Percentiles rank a stretch among this genome's conserved stretches.
Evolutionary conservation across 2,113 vertebrate species (phyloP).

Genomic region (Eleginops maclovinus): DNA sequence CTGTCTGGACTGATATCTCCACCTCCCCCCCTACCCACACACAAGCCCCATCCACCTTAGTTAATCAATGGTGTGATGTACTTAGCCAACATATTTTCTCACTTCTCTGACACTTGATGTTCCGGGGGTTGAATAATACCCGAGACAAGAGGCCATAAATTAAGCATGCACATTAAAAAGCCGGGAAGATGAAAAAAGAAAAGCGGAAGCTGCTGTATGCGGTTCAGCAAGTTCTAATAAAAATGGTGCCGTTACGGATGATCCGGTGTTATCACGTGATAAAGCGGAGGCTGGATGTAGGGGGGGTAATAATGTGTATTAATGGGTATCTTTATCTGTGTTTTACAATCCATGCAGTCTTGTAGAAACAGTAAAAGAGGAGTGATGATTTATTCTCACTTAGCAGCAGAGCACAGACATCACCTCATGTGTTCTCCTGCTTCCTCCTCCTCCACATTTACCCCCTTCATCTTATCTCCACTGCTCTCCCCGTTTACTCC

Average conservation of each 20-base stretch:
- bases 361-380: conserved; percentile 42
- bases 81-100: conserved; percentile 50
- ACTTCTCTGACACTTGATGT: conserved; percentile 27
- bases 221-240: conserved; percentile 44
- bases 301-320: conserved; percentile 58
- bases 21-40: conserved; percentile 7
- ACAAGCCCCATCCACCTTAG: conserved; percentile 27
- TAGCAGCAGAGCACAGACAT: conserved; percentile 27
- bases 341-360: conserved; percentile 57
- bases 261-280: conserved; percentile 21
- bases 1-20: conserved; percentile 49
- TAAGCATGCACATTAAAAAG: conserved; percentile 60
- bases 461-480: neutral
- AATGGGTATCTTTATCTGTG: conserved; percentile 49
- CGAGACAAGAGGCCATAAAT: conserved; percentile 55
- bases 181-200: conserved; percentile 32
- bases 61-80: conserved; percentile 61
- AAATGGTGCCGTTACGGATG: conserved; percentile 37
- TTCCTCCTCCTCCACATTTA: neutral
- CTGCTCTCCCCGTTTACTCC: conserved; percentile 10
- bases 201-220: conserved; percentile 17
- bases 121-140: conserved; percentile 46
- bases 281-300: conserved; percentile 45
- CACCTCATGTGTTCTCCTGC: conserved; percentile 18
- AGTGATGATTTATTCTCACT: conserved; percentile 58